phyloP scores from a whole-genome alignment of 2,888 invertebrate genomes.

The Andricus quercusramuli region DNA sequence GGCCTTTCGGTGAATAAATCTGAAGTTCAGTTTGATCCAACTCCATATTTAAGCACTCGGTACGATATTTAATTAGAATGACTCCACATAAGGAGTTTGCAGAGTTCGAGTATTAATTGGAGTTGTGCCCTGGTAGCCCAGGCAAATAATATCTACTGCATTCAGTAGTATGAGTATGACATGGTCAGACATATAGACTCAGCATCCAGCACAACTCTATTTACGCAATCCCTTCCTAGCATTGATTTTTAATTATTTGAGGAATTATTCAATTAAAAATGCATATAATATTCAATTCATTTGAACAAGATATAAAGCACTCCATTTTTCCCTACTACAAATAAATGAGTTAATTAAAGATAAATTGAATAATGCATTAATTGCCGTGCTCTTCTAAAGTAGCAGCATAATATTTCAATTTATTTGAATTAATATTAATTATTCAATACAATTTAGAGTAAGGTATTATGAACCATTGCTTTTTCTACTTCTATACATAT shows the following conservation, averaged over 20 bases:
- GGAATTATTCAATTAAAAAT: neutral
- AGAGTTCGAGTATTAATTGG: conserved; percentile 1
- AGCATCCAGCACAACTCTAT: neutral
- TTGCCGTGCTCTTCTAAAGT: neutral
- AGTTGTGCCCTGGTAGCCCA: neutral
- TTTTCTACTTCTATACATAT: neutral
- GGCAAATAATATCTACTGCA: neutral
- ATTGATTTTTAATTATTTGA: neutral
- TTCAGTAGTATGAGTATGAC: neutral
- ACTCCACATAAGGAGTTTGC: conserved; percentile 2
- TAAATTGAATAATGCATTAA: neutral
- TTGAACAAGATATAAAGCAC: no score
- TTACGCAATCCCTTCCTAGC: neutral
- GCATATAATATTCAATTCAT: no score
- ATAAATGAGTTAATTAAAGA: no score
- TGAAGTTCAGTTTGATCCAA: neutral
- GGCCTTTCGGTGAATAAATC: neutral
- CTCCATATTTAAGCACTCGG: neutral
- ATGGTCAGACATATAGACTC: conserved; percentile 2
- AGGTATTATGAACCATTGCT: neutral
- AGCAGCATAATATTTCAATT: neutral
- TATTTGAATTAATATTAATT: neutral
- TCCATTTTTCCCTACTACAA: no score
- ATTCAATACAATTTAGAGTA: neutral
- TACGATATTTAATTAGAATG: neutral